A percentile compares a stretch with the other conserved stretches of the same genome.
Evolutionary conservation across 2,888 invertebrate genomes (phyloP).

Genomic region (Drosophila suboccidentalis): DNA sequence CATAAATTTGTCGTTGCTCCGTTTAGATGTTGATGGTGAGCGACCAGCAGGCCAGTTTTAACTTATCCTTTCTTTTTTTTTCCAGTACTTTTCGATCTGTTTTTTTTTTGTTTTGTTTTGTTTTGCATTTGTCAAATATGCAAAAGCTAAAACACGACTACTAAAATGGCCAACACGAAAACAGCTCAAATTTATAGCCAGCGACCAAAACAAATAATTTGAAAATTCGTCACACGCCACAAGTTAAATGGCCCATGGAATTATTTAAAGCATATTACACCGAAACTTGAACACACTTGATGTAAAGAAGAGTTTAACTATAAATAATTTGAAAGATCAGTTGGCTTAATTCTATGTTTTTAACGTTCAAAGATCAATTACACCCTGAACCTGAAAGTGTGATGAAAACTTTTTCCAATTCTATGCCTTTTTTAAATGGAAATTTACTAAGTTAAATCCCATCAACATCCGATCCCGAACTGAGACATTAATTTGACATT

Average conservation of each 20-base stretch:
- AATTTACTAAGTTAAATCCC: no score
- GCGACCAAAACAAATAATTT: constrained; percentile 78
- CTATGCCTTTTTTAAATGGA: no score
- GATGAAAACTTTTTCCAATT: no score
- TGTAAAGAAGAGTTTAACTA: not conserved
- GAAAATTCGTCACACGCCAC: constrained; percentile 79
- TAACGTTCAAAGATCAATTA: no score
- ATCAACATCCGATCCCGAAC: no score
- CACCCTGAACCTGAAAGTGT: no score
- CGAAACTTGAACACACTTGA: constrained; percentile 9
- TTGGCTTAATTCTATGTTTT: no score
- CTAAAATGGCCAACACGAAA: constrained; percentile 65
- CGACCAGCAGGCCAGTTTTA: constrained; percentile 47
- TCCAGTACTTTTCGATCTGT: constrained; percentile 1
- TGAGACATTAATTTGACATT: no score
- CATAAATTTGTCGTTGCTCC: constrained; percentile 80
- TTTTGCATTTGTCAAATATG: constrained; percentile 70
- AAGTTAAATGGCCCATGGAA: constrained; percentile 40
- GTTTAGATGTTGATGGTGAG: constrained; percentile 64
- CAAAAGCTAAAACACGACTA: constrained; percentile 44
- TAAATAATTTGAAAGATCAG: not conserved
- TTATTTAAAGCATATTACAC: constrained; percentile 4
- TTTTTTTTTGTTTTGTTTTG: not conserved
- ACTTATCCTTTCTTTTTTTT: constrained; percentile 25
- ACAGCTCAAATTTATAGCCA: constrained; percentile 68